These are phyloP conservation scores for Otocyon megalotis DNA, from an alignment of 2,113 vertebrate species.

Conservation along the genomic window DNA sequence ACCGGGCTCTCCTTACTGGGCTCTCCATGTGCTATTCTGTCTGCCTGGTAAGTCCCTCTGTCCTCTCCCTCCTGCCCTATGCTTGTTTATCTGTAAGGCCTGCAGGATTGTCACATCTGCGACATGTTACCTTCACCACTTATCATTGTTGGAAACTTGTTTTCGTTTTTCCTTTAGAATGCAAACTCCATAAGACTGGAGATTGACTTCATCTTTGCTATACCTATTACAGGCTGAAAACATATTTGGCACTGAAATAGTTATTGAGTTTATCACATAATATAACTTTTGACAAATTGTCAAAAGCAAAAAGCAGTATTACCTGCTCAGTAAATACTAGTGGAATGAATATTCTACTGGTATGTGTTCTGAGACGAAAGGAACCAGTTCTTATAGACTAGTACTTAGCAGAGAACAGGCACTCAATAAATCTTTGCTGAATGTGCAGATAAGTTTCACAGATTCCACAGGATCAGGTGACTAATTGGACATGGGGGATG, in stretches of 20 bases:
- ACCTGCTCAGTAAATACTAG: background rate
- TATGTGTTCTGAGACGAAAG: background rate
- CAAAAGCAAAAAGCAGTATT: background rate
- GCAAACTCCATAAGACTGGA: background rate
- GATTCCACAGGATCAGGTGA: background rate
- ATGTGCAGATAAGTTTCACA: background rate
- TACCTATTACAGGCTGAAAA: background rate
- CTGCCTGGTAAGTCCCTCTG: background rate
- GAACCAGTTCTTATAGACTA: background rate
- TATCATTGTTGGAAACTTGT: background rate
- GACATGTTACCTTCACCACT: background rate
- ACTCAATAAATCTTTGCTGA: constrained; percentile 14
- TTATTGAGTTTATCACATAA: background rate
- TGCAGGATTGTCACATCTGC: background rate
- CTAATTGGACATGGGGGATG: background rate
- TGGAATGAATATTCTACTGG: background rate
- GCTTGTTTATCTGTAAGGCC: background rate
- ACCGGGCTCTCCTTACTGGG: background rate
- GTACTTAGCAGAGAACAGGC: background rate
- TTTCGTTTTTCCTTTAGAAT: background rate
- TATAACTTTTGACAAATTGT: background rate
- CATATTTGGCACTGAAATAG: background rate
- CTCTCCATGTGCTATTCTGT: rapidly evolving
- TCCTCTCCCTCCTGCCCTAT: background rate
- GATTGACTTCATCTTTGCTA: background rate